Evolutionary conservation across 2,888 invertebrate genomes (phyloP), one percentile per base, ranked within the genome.

Genomic region (Drosophila neoperkinsi): DNA sequence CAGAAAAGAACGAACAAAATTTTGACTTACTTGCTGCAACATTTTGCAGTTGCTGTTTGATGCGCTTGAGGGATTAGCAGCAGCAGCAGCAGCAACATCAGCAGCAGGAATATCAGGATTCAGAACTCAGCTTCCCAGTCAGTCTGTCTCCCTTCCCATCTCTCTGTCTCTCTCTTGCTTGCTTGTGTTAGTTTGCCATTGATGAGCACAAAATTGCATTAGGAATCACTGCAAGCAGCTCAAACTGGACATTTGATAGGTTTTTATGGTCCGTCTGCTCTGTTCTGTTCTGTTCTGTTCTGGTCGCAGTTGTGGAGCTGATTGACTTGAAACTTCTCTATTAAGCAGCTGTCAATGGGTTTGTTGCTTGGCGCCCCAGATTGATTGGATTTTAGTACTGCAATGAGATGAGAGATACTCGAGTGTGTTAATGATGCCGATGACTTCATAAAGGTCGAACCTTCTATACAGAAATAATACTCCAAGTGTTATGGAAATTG

Each of bases 51-150:
- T 75, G 71, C 62, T 77, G 65, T 63, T 56, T 85, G 81, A 79
- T 83, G 71, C 83, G 85, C 84, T 85, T 79, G 72, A 82, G 79
- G 88, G 84, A 84, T 84, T 84, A 83, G 57, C 62, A 76, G 61
- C 63, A 68, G 53, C 64, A 64, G 49, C 64, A 64, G 53, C 64
- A 64, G 49, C 64, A 64, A 50, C 58, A 58, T 43, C 60, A 34
- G 31, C 49, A 61, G 64, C 77, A 33, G 62, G 21, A 53, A 55
- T 59, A 58, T 62, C 30, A 60, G 59, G 31, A 62, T 38, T 13
- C 34, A 30, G 50, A 18, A 30, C n/a, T 56, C 30, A 38, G 13
- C 18, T 55, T 18, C 18, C 18, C 10, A 38, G 41, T 50, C 18
- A 25, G 4, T 30, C 28, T 18, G 18, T n/a, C 38, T 16, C 38